Evolutionary conservation across 1,140 invertebrate species (phyloP), one percentile per base, ranked within the genome.

Genomic region (Macrobrachium rosenbergii): DNA sequence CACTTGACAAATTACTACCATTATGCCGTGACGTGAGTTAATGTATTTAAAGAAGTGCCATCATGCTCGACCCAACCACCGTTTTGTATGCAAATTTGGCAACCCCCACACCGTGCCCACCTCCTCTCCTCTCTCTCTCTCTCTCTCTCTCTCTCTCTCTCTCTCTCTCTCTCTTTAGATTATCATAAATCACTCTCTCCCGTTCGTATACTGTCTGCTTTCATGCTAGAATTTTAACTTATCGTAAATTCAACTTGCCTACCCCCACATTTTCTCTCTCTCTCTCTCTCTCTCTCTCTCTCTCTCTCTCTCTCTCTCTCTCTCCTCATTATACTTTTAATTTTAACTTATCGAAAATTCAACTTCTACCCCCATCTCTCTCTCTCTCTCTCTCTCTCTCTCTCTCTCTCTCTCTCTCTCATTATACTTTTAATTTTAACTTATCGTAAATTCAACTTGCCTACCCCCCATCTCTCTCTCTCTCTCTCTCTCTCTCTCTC

Each of bases 81-180:
- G n/a, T 23, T 16, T 21, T 23, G 14, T 12, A 12, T 16, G 28
- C 28, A 37, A 37, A 17, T 21, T 12, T 21, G n/a, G 14, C 69
- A n/a, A 72, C 67, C 67, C 21, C 69, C 12, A 12, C 37, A 14
- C 69, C 2, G 14, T 73, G 2, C 69, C 69, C 2, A 73, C 16
- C 14, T 2, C 69, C 69, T 37, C 8, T 5, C 8, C 21, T 37
- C 69, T 37, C 69, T 12, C 69, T 21, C 21, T 21, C 69, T 37
- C 69, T 19, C 67, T 52, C 52, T 72, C 62, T 64, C 63, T 52
- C 28, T 16, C 19, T 58, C 63, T 52, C 63, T 83, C 52, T 28
- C 52, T 82, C 69, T 80, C 59, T 28, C 77, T 80, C 16, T 28
- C 82, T 23, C 69, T 60, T 37, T 37, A 37, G 28, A 37, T 37